phyloP scores from a whole-genome alignment of 2,888 invertebrate genomes.

The Polydrusus tereticollis region DNA sequence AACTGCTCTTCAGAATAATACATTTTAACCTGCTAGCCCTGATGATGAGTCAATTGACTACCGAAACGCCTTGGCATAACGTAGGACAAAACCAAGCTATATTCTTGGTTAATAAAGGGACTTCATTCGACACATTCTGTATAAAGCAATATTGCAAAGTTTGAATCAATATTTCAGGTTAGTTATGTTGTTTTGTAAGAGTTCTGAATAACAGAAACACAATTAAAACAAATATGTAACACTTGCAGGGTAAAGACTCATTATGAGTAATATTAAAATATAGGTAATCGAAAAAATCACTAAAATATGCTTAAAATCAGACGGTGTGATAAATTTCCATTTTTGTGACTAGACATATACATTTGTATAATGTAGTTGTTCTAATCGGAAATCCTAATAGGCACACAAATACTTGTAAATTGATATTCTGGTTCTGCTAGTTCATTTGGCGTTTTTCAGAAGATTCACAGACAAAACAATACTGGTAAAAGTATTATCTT shows the following conservation, averaged over 20 bases:
- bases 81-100: too few species aligned
- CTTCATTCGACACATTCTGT: too few species aligned
- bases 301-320: background rate
- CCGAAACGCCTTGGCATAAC: too few species aligned
- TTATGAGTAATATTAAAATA: slow-evolving; percentile 9
- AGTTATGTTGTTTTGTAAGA: background rate
- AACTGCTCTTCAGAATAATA: too few species aligned
- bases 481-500: background rate
- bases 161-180: too few species aligned
- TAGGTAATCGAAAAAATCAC: slow-evolving; percentile 15
- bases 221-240: slow-evolving; percentile 4
- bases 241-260: slow-evolving; percentile 13
- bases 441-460: background rate
- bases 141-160: too few species aligned
- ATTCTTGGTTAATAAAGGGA: too few species aligned
- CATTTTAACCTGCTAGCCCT: too few species aligned
- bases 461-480: background rate
- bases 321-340: background rate
- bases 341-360: slow-evolving; percentile 1
- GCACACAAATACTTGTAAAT: background rate
- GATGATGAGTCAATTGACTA: too few species aligned
- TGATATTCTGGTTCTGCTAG: background rate
- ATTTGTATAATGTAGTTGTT: background rate
- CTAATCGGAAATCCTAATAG: background rate
- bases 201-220: background rate